Evolutionary conservation across 1,140 invertebrate species (phyloP).

Genomic region (Eufriesea mexicana): DNA sequence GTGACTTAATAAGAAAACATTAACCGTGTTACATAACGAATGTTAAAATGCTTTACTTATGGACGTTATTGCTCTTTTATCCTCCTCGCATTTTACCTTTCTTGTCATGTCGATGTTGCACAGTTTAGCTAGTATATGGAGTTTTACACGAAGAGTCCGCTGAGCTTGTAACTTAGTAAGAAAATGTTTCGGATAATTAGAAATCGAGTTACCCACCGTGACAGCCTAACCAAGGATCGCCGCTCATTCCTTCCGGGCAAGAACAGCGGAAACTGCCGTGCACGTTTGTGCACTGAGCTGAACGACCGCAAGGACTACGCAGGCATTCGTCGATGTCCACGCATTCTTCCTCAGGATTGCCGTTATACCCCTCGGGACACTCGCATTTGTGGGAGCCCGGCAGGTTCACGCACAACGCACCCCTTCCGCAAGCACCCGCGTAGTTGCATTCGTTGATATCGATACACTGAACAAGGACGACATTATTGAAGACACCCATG

Average conservation of each 20-base stretch:
- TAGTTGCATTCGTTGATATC: conserved; percentile 92
- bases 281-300: conserved; percentile 88
- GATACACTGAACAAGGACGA: conserved; percentile 85
- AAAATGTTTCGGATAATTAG: conserved; percentile 37
- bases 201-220: conserved; percentile 83
- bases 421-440: conserved; percentile 88
- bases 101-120: not conserved
- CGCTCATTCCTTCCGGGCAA: conserved; percentile 89
- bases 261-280: conserved; percentile 88
- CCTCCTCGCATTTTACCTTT: too few relatives aligned
- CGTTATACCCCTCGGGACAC: conserved; percentile 91
- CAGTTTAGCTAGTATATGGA: too few relatives aligned
- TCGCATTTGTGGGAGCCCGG: conserved; percentile 91
- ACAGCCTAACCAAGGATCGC: conserved; percentile 88
- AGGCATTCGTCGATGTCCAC: conserved; percentile 88
- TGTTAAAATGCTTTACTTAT: not conserved
- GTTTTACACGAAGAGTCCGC: not conserved
- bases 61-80: too few relatives aligned
- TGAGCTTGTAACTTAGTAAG: not conserved
- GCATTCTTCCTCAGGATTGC: conserved; percentile 88
- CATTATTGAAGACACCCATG: not conserved
- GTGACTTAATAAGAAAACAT: not conserved
- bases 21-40: not conserved
- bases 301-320: conserved; percentile 87
- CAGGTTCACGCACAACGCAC: conserved; percentile 90